Conservation (phyloP, 2,797 vertebrate genomes). For the Ispidina picta region DNA sequence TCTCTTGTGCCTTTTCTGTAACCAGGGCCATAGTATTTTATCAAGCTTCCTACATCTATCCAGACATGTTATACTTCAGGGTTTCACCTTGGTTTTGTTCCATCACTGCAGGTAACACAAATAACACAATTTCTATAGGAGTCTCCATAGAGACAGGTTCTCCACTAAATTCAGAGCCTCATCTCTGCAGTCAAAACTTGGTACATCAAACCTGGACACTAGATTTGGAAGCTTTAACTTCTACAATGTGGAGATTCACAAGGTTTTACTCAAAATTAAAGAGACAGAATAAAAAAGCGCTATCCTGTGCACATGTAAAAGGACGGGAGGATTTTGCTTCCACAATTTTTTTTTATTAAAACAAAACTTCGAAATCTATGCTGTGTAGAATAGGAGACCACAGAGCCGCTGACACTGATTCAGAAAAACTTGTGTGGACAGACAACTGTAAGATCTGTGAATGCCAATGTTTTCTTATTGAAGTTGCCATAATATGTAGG, state of each 20-base stretch:
- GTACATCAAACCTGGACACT: background rate
- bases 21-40: background rate
- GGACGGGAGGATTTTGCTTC: background rate
- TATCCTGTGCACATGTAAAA: background rate
- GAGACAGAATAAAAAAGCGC: background rate
- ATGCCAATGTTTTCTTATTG: background rate
- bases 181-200: background rate
- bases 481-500: background rate
- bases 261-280: conserved; percentile 5
- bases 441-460: background rate
- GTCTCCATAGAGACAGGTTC: conserved; percentile 8
- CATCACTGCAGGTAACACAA: background rate
- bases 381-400: background rate
- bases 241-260: background rate
- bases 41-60: background rate
- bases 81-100: background rate
- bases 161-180: background rate
- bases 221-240: background rate
- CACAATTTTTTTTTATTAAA: background rate
- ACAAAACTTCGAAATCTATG: background rate
- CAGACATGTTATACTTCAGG: background rate
- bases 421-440: background rate
- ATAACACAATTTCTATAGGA: background rate
- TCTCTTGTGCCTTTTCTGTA: background rate
- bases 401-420: background rate